phyloP scores from a whole-genome alignment of 2,797 vertebrate species.

The Parotocinclus haroldoi region DNA sequence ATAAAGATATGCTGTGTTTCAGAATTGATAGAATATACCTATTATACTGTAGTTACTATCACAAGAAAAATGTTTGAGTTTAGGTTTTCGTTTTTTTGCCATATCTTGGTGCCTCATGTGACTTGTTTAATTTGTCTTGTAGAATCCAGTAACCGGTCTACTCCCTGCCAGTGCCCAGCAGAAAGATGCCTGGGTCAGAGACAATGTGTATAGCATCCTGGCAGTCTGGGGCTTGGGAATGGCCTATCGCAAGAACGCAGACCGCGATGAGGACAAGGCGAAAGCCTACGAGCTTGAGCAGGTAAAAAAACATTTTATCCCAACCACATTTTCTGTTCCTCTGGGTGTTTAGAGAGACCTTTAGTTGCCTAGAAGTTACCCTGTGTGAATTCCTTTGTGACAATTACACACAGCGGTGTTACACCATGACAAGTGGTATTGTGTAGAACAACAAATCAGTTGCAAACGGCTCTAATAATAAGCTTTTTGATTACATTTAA shows the following conservation, averaged over 20 bases:
- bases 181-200: slow-evolving; percentile 95
- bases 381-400: too few relatives aligned
- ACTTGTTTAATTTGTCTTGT: slow-evolving; percentile 4
- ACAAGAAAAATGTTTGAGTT: neutral
- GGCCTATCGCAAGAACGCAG: slow-evolving; percentile 97
- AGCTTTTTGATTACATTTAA: too few relatives aligned
- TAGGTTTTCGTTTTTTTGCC: neutral
- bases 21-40: too few relatives aligned
- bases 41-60: neutral
- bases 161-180: slow-evolving; percentile 86
- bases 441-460: too few relatives aligned
- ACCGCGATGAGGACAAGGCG: slow-evolving; percentile 96
- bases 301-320: slow-evolving; percentile 77
- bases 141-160: slow-evolving; percentile 94
- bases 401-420: too few relatives aligned
- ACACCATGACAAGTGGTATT: too few relatives aligned
- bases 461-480: too few relatives aligned
- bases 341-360: too few relatives aligned
- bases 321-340: too few relatives aligned
- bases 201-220: slow-evolving; percentile 95
- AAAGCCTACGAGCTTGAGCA: slow-evolving; percentile 97
- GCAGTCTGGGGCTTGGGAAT: slow-evolving; percentile 95
- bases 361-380: too few relatives aligned
- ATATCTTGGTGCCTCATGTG: neutral
- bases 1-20: too few relatives aligned